Conservation (phyloP, 2,797 vertebrate species). For the Vireo griseus region DNA sequence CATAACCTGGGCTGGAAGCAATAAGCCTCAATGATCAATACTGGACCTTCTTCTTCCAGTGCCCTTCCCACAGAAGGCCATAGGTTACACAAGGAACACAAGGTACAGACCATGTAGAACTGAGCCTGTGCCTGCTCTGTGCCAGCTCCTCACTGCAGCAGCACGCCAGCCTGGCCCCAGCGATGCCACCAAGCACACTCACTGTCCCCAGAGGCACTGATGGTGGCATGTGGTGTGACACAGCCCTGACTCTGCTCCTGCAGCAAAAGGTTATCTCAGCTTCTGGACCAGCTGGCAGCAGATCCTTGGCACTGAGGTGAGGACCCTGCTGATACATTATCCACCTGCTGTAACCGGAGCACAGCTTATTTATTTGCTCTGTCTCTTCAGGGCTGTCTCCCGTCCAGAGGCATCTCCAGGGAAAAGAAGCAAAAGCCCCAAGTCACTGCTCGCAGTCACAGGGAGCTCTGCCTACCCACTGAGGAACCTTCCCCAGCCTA, state of each 20-base stretch:
- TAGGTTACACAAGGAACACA: neutral
- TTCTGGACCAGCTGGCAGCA: neutral
- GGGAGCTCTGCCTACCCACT: neutral
- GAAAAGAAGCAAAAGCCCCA: neutral
- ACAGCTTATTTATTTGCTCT: neutral
- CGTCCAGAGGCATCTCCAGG: neutral
- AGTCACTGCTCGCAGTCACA: fast-evolving
- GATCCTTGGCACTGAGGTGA: neutral
- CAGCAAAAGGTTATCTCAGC: neutral
- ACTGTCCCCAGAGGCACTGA: neutral
- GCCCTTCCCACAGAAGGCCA: fast-evolving
- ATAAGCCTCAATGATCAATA: fast-evolving
- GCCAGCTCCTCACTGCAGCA: neutral
- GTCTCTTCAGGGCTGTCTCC: neutral
- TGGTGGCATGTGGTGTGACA: fast-evolving
- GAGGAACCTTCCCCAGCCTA: neutral
- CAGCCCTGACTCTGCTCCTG: neutral
- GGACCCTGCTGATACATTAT: neutral
- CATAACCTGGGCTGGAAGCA: neutral
- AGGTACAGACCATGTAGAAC: neutral
- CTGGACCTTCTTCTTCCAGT: neutral
- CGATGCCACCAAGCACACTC: neutral
- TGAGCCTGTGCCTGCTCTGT: neutral
- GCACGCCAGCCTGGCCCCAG: neutral
- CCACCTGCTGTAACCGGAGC: neutral